phyloP scores from a whole-genome alignment of 2,113 vertebrate genomes.

The Cavia aperea region DNA sequence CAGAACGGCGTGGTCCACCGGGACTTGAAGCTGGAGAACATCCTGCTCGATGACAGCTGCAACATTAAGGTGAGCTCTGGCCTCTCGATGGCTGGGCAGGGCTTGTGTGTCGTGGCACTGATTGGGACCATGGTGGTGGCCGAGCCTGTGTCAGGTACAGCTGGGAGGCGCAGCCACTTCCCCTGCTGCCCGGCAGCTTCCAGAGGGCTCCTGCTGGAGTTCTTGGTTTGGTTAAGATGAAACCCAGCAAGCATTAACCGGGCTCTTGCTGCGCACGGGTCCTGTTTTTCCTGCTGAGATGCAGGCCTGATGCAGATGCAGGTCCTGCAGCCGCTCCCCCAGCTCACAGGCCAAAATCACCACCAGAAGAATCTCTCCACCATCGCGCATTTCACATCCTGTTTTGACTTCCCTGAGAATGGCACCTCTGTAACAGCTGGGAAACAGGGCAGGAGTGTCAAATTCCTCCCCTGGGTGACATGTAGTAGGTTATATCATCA shows the following conservation, averaged over 20 bases:
- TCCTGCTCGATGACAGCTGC: conserved; percentile 97
- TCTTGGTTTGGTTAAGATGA: not conserved
- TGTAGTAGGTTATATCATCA: fast-evolving
- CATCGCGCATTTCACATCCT: not conserved
- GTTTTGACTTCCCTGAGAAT: not conserved
- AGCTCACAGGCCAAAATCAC: not conserved
- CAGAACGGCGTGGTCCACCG: conserved; percentile 97
- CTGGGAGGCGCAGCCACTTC: not conserved
- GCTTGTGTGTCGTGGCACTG: not conserved
- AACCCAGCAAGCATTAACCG: not conserved
- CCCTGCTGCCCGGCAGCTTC: not conserved
- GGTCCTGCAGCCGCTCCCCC: not conserved
- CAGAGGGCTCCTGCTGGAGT: not conserved
- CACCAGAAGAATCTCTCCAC: not conserved
- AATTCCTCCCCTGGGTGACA: not conserved
- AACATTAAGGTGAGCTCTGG: conserved; percentile 92
- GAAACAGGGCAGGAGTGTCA: not conserved
- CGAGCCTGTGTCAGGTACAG: not conserved
- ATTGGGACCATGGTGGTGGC: not conserved
- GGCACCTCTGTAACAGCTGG: not conserved
- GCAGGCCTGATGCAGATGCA: not conserved
- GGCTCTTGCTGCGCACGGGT: not conserved
- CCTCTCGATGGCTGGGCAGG: not conserved
- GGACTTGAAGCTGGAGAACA: conserved; percentile 98
- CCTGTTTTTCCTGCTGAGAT: not conserved